These are phyloP conservation scores for Eudasyphora cyanicolor DNA, from an alignment of 2,888 invertebrate species.

Conservation along the genomic window DNA sequence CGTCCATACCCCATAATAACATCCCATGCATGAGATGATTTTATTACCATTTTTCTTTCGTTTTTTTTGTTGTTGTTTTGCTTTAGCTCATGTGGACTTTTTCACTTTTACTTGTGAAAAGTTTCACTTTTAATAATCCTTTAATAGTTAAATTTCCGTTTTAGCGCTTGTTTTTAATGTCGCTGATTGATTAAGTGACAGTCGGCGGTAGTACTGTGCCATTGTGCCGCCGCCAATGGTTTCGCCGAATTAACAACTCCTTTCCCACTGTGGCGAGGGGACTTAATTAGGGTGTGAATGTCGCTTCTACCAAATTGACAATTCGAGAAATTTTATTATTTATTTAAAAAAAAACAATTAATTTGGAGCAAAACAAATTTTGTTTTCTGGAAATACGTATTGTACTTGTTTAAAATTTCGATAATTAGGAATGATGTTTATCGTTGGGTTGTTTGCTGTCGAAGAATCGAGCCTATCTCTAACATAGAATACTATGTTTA, in stretches of 20 bases:
- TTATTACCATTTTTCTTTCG: slow-evolving; percentile 41
- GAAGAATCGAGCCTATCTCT: too few relatives aligned
- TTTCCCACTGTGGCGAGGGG: background rate
- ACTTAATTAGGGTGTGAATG: background rate
- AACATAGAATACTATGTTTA: too few relatives aligned
- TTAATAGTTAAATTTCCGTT: slow-evolving; percentile 55
- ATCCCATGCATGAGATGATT: slow-evolving; percentile 61
- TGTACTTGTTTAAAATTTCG: too few relatives aligned
- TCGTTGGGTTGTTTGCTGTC: too few relatives aligned
- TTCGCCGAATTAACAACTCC: background rate
- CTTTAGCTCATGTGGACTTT: slow-evolving; percentile 53
- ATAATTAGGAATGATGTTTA: too few relatives aligned
- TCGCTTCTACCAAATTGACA: background rate
- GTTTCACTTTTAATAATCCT: slow-evolving; percentile 54
- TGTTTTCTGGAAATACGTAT: too few relatives aligned
- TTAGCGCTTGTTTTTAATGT: slow-evolving; percentile 20
- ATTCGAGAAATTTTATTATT: background rate
- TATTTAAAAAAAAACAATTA: too few relatives aligned
- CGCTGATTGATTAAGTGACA: slow-evolving; percentile 24
- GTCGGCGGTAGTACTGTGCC: background rate
- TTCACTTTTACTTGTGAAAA: slow-evolving; percentile 59
- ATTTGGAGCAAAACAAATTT: too few relatives aligned
- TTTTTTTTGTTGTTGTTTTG: too few relatives aligned
- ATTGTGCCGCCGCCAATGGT: background rate
- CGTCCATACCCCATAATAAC: slow-evolving; percentile 45